These are phyloP conservation scores for Cardiocondyla obscurior DNA, from an alignment of 1,140 invertebrate species.

Conservation along the genomic window DNA sequence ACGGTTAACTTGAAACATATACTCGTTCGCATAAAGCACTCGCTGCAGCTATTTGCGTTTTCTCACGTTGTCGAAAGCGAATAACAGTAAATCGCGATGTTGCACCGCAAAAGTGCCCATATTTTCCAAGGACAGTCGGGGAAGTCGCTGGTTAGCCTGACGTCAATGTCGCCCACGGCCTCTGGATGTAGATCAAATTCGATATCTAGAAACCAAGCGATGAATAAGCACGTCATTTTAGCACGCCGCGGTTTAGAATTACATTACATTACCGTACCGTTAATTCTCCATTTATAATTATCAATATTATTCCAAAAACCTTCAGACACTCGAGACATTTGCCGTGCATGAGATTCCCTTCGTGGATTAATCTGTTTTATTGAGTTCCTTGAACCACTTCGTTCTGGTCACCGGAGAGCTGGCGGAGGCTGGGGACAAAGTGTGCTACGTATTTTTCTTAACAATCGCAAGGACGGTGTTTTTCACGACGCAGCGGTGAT, in stretches of 20 bases:
- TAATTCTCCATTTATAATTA: background rate
- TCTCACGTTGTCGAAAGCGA: background rate
- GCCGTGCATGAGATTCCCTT: no score
- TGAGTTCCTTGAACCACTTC: background rate
- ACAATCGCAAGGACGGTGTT: constrained; percentile 11
- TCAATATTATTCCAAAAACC: no score
- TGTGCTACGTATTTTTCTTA: background rate
- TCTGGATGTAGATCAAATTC: constrained; percentile 66
- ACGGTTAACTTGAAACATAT: background rate
- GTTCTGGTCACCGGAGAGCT: no score
- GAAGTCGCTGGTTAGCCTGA: constrained; percentile 56
- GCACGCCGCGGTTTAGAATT: background rate
- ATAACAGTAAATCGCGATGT: constrained; percentile 11
- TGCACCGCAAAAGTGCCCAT: background rate
- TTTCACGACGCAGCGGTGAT: constrained; percentile 24
- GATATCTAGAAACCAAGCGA: constrained; percentile 25
- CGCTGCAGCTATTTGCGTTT: background rate
- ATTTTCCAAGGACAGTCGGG: constrained; percentile 55
- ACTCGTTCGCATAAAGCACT: background rate
- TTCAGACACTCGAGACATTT: no score
- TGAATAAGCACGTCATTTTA: constrained; percentile 5
- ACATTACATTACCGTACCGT: background rate
- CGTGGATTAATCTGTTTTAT: background rate
- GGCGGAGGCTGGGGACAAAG: background rate
- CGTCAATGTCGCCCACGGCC: constrained; percentile 64